Evolutionary conservation across 2,113 vertebrate species (phyloP), one percentile per base, ranked within the genome.

Genomic region (Gobio gobio): DNA sequence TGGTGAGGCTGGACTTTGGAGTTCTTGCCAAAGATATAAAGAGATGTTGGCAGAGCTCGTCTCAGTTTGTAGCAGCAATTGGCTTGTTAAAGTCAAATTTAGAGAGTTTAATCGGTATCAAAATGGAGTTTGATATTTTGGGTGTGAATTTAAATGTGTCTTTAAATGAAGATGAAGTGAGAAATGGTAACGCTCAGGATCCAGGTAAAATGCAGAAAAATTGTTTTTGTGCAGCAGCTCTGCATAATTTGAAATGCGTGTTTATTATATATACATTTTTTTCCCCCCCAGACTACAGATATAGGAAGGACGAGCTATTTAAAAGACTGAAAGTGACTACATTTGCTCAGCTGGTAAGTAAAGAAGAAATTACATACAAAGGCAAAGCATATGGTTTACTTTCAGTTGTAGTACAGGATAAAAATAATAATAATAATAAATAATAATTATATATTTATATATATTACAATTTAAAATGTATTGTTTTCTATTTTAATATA

Each of bases 311-410:
- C 36, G 98, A 99, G 90, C 94, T 99, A 83, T 99, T 99, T 86
- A 99, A 98, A 88, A 96, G 98, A 82, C 92, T 99, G 26, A 99
- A 98, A 88, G 97, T 98, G 87, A 96, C 97, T 0, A 99, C 97
- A 9, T 97, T 99, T 92, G 97, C 97, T 85, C 97, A 99, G 7
- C 3, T 99, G 97, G 98, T 99, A 92, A 6, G 97, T 95, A n/a
- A 59, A 58, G 20, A 70, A 70, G 22, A 70, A 36, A n/a, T 43
- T 5, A 22, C 1, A 70, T 22, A 40, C 40, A 40, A 40, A 7
- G 40, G 40, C 40, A 5, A 20, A 43, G 20, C 9, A 70, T n/a
- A n/a, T 22, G 20, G 36, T 70, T 70, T 43, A 43, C 20, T 70
- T 70, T n/a, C 2, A 68, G 29, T 36, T 66, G 16, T 36, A 20